Percentiles rank a stretch among this genome's conserved stretches.
phyloP scores from a whole-genome alignment of 2,113 vertebrate genomes.

The Saccopteryx leptura region DNA sequence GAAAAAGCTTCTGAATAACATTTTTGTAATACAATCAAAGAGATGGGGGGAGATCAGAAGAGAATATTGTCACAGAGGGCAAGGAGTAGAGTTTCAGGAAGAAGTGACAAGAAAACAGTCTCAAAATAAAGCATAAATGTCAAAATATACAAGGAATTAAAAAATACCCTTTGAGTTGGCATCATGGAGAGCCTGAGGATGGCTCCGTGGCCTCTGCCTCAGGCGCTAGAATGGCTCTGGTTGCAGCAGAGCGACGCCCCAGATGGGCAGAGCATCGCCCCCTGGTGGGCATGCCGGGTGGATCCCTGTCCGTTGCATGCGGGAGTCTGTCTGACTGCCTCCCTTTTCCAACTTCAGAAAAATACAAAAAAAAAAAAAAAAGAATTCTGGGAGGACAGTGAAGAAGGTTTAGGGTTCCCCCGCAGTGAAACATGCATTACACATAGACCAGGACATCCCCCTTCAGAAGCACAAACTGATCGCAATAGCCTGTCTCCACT shows the following conservation, averaged over 20 bases:
- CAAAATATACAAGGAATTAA: neutral
- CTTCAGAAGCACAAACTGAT: neutral
- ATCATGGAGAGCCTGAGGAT: neutral
- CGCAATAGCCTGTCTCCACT: neutral
- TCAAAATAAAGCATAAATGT: conserved; percentile 59
- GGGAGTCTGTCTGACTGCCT: too few relatives aligned
- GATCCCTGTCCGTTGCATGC: too few relatives aligned
- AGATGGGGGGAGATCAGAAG: neutral
- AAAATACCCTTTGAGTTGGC: conserved; percentile 13
- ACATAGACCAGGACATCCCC: neutral
- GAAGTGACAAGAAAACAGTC: neutral
- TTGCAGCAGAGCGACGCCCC: too few relatives aligned
- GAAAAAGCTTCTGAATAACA: neutral
- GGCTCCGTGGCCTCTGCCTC: too few relatives aligned
- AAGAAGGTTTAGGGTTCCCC: neutral
- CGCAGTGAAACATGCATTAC: neutral
- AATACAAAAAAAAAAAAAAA: neutral
- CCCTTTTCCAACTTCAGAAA: too few relatives aligned
- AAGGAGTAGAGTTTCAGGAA: conserved; percentile 29
- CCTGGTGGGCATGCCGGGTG: too few relatives aligned
- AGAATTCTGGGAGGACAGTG: neutral
- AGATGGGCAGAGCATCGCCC: too few relatives aligned
- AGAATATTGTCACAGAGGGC: neutral
- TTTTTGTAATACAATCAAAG: neutral
- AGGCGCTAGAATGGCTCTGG: too few relatives aligned